These are phyloP conservation scores for Sebastes hopkinsi DNA, from an alignment of 2,797 vertebrate species.

Conservation along the genomic window DNA sequence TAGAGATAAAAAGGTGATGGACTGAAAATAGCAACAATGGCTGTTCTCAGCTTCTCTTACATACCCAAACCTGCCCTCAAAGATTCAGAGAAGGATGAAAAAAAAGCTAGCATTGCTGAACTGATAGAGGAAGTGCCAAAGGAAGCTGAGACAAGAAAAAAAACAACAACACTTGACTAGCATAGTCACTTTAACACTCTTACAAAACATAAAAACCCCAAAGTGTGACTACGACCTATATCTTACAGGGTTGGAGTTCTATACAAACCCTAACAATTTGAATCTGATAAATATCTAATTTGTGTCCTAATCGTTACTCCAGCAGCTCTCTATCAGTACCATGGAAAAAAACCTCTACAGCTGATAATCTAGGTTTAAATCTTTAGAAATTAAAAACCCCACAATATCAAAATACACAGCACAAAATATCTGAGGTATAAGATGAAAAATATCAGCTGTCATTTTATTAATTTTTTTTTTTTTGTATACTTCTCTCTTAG, in stretches of 20 bases:
- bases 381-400: constrained; percentile 97
- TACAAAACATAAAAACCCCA: constrained; percentile 90
- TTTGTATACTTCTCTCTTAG: constrained; percentile 79
- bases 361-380: constrained; percentile 91
- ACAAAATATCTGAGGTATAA: constrained; percentile 99
- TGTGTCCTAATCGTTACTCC: constrained; percentile 74
- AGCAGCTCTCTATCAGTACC: constrained; percentile 92
- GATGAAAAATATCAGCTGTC: constrained; percentile 95
- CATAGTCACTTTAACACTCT: constrained; percentile 90
- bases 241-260: constrained; percentile 88
- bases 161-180: constrained; percentile 85
- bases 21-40: constrained; percentile 4
- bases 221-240: constrained; percentile 88
- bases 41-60: constrained; percentile 22
- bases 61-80: background rate
- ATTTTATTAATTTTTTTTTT: constrained; percentile 47
- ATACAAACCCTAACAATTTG: constrained; percentile 92
- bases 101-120: constrained; percentile 72
- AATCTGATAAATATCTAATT: constrained; percentile 76
- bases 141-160: constrained; percentile 81
- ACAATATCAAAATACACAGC: constrained; percentile 99
- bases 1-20: background rate
- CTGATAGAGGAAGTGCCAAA: constrained; percentile 54
- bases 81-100: background rate
- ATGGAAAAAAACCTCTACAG: constrained; percentile 91